Conservation (phyloP, 2,797 vertebrate species). For the Enteromius treurensis region DNA sequence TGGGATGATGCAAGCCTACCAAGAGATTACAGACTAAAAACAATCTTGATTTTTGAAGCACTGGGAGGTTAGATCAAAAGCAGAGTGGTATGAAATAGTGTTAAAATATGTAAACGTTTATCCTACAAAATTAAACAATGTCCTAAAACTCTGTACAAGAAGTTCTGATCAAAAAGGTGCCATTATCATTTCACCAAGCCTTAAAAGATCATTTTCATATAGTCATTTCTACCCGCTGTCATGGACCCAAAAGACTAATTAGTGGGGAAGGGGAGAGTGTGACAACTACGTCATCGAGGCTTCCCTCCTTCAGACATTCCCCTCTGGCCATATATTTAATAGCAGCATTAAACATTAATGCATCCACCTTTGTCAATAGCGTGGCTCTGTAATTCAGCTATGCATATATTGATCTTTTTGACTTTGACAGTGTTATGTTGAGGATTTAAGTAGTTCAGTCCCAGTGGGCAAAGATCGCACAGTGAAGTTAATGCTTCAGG, state of each 20-base stretch:
- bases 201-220: background rate
- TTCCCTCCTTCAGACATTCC: constrained; percentile 26
- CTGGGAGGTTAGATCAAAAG: background rate
- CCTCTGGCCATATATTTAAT: constrained; percentile 34
- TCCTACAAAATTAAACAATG: background rate
- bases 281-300: background rate
- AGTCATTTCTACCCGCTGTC: background rate
- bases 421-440: constrained; percentile 17
- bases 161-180: background rate
- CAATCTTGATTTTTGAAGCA: constrained; percentile 1
- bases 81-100: background rate
- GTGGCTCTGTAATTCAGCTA: constrained; percentile 30
- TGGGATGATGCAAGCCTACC: constrained; percentile 4
- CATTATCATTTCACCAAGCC: background rate
- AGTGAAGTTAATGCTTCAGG: background rate
- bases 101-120: constrained; percentile 14
- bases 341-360: constrained; percentile 49
- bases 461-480: background rate
- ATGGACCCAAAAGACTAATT: constrained; percentile 38
- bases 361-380: constrained; percentile 20
- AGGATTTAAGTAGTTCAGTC: constrained; percentile 6
- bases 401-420: constrained; percentile 35
- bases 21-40: background rate
- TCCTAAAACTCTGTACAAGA: background rate
- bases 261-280: background rate